Conservation (phyloP, 2,888 invertebrate species). For the Caenorhabditis angaria region DNA sequence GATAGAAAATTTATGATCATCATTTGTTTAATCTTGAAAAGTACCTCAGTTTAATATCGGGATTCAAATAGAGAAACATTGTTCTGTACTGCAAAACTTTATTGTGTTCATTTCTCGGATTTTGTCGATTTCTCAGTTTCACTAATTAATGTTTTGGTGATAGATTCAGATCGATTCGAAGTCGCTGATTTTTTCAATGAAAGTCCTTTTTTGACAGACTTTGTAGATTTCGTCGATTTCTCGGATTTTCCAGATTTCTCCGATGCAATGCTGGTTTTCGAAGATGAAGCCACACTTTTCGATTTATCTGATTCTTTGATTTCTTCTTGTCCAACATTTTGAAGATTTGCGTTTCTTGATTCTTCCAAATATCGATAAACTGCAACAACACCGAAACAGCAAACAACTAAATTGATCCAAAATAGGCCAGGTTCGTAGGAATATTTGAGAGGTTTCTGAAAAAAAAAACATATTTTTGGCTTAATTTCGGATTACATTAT, state of each 20-base stretch:
- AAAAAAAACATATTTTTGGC: neutral
- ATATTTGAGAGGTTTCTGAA: constrained; percentile 32
- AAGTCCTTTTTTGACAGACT: too few relatives aligned
- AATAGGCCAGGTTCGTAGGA: constrained; percentile 31
- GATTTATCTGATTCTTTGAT: neutral
- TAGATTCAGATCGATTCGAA: too few relatives aligned
- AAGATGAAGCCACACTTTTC: too few relatives aligned
- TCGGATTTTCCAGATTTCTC: neutral
- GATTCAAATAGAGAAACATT: too few relatives aligned
- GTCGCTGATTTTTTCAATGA: too few relatives aligned
- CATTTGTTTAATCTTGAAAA: too few relatives aligned
- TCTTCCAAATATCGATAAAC: constrained; percentile 21
- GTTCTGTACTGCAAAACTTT: too few relatives aligned
- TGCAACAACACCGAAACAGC: constrained; percentile 19
- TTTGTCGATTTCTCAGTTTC: neutral
- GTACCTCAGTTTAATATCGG: too few relatives aligned
- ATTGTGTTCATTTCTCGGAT: neutral
- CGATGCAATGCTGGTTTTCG: neutral
- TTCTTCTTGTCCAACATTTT: constrained; percentile 29
- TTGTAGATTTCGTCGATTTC: neutral
- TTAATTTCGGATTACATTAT: neutral
- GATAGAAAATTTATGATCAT: too few relatives aligned
- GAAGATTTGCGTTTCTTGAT: constrained; percentile 29
- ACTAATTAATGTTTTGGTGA: constrained; percentile 1
- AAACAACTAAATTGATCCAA: constrained; percentile 26